Evolutionary conservation across 1,140 invertebrate species (phyloP), one percentile per base, ranked within the genome.

Genomic region (Drosophila ambigua): DNA sequence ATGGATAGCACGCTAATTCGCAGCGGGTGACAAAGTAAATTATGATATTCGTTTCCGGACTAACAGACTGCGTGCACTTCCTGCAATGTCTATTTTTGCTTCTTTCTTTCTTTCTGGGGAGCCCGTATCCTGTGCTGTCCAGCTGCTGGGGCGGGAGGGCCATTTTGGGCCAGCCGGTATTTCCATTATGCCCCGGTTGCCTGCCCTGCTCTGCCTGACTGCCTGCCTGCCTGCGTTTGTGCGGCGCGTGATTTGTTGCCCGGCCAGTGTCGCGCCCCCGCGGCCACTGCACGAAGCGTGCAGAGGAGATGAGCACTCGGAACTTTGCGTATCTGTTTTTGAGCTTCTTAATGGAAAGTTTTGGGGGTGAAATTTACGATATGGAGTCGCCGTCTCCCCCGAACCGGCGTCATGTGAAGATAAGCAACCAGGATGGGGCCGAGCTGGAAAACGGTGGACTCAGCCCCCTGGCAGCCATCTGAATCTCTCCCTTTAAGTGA

Each of bases 1-100:
- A 69, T 69, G 67, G 67, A 52, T 69, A 53, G 67, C 64, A 68
- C 63, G 83, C 84, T 87, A 88, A 87, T 87, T 87, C 83, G 79
- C 83, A 88, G 84, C 83, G 83, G 83, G 83, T 87, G 83, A 87
- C 83, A 87, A 83, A 87, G 83, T 87, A 87, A 87, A 87, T 87
- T 87, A 87, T 87, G 83, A 87, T 87, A 88, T 89, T 88, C 83
- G 84, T 71, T 79, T 83, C 65, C 83, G 77, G 84, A 58, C 79
- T 88, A 88, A 77, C 84, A 89, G 83, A 89, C 83, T 83, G 83
- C 79, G 79, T 89, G 72, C 72, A 89, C 79, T 89, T 88, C 79
- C 84, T 73, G 76, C 73, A 57, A 61, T 39, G 60, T 72, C 46
- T 59, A 43, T 50, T 53, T 55, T 44, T 57, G n/a, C 50, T 26